Evolutionary conservation across 2,888 invertebrate species (phyloP), one percentile per base, ranked within the genome.

Genomic region (Tetropium fuscum): DNA sequence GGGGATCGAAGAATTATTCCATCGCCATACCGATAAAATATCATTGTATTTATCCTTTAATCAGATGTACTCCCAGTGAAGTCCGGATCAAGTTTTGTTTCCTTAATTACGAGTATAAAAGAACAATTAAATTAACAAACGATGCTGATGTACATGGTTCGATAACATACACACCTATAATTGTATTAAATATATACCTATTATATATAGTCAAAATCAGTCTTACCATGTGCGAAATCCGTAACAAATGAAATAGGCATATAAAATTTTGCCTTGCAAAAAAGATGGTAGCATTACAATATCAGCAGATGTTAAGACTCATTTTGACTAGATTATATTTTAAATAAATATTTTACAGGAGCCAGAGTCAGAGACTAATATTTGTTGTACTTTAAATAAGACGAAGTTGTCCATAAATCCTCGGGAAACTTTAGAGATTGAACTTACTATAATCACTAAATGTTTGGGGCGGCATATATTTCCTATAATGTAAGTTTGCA

Each of bases 31-130:
- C 87, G 0, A 79, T 89, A 3, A 80, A 72, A 13, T 87, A 84
- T 70, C 78, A 82, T 36, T 86, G 86, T 0, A 78, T 78, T 64
- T 82, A 84, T 2, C 87, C 89, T 0, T 65, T 76, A 4, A 78
- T 89, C 3, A 72, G 74, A 4, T 80, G 82, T 34, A 78, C 79
- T 0, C 87, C 87, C 0, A 70, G 80, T 0, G 84, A 86, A 38
- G 83, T 89, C 6, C 81, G 80, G 11, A 75, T 88, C 34, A 80
- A 84, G 61, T 87, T 86, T 49, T 87, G 87, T 69, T 89, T 88
- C 70, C 69, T 89, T 11, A 85, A 87, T 66, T 86, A 81, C 62
- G 77, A 83, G 0, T 88, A 88, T 63, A 76, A 79, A 10, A 74
- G 83, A 40, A 81, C 82, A n/a, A 78, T 89, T 27, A 71, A 68